Conservation (phyloP, 2,888 invertebrate genomes). For the Rhimphoctona megacephalus region DNA sequence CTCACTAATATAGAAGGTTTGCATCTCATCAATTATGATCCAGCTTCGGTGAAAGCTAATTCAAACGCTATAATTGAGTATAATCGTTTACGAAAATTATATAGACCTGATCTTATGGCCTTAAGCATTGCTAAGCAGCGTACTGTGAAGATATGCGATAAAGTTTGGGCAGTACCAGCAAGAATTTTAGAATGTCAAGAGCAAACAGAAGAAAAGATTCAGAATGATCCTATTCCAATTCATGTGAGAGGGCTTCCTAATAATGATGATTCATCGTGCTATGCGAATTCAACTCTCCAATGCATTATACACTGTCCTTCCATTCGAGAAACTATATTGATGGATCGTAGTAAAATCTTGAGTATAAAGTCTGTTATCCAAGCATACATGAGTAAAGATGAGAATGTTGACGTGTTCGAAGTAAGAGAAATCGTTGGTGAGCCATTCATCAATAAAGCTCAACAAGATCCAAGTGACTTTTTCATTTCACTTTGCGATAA, state of each 20-base stretch:
- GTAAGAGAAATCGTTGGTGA: slow-evolving; percentile 14
- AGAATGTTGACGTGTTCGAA: not conserved
- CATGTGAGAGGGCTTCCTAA: slow-evolving; percentile 44
- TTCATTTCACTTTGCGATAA: slow-evolving; percentile 23
- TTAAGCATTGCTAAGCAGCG: not conserved
- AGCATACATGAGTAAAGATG: slow-evolving; percentile 9
- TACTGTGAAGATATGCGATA: slow-evolving; percentile 38
- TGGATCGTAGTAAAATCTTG: not conserved
- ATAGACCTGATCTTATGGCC: slow-evolving; percentile 51
- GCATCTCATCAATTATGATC: slow-evolving; percentile 72
- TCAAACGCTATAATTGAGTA: slow-evolving; percentile 69
- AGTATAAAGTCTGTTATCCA: not conserved
- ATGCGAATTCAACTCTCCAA: slow-evolving; percentile 46
- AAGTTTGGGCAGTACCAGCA: slow-evolving; percentile 27
- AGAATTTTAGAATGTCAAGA: slow-evolving; percentile 31
- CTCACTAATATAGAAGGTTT: slow-evolving; percentile 69
- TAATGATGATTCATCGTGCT: slow-evolving; percentile 47
- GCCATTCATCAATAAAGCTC: slow-evolving; percentile 16
- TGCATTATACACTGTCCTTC: slow-evolving; percentile 42
- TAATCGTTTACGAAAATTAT: slow-evolving; percentile 66
- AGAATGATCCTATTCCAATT: not conserved
- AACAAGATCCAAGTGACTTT: slow-evolving; percentile 57
- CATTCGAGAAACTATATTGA: slow-evolving; percentile 13
- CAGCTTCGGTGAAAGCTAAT: slow-evolving; percentile 63
- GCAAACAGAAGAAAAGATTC: not conserved